Percentiles rank a stretch among this genome's conserved stretches.
phyloP scores from a whole-genome alignment of 2,888 invertebrate genomes.

The Drosophila testacea region DNA sequence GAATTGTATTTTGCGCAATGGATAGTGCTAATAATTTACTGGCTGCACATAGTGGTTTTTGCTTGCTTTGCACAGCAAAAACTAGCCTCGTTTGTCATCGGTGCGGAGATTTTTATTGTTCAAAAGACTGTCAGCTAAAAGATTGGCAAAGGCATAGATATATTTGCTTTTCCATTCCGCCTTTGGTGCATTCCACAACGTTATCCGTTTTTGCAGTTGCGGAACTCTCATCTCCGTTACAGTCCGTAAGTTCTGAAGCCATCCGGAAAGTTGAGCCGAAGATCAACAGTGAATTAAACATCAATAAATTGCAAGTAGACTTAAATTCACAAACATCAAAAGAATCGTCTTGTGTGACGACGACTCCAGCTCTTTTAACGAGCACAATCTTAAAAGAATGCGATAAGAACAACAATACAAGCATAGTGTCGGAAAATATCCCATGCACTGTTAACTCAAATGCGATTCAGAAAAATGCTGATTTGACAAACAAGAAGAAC shows the following conservation, averaged over 20 bases:
- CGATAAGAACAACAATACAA: slow-evolving; percentile 4
- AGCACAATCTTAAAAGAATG: background rate
- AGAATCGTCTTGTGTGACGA: background rate
- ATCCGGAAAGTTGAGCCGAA: background rate
- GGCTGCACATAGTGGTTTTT: slow-evolving; percentile 23
- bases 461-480: no score
- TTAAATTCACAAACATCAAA: background rate
- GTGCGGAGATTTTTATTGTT: slow-evolving; percentile 65
- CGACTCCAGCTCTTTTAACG: background rate
- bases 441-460: background rate
- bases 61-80: slow-evolving; percentile 39
- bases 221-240: background rate
- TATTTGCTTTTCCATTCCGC: slow-evolving; percentile 60
- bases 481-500: background rate
- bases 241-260: background rate
- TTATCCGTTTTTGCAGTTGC: slow-evolving; percentile 30
- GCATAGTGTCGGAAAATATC: background rate
- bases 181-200: slow-evolving; percentile 48
- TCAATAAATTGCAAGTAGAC: background rate
- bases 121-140: slow-evolving; percentile 41
- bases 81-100: slow-evolving; percentile 49
- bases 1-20: background rate
- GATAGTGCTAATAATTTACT: background rate
- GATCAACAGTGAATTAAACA: background rate
- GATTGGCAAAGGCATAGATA: slow-evolving; percentile 67